These are phyloP conservation scores for Saguinus imperator DNA, from an alignment of 2,113 vertebrate genomes.

Conservation along the genomic window DNA sequence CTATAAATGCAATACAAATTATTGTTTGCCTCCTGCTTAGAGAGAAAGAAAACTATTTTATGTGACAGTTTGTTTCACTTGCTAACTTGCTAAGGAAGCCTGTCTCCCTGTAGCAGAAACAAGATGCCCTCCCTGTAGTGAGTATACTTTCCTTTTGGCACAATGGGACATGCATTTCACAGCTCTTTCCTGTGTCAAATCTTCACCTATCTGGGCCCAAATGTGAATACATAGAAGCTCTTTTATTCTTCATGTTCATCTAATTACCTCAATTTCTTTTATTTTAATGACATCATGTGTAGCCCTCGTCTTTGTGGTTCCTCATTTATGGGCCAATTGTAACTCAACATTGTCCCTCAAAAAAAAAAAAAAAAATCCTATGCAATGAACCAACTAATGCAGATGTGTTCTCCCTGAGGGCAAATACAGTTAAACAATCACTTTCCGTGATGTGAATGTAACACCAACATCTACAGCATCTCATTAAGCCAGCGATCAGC, in stretches of 20 bases:
- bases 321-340: neutral
- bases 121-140: neutral
- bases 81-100: neutral
- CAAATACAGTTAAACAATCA: neutral
- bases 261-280: neutral
- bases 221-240: neutral
- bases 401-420: neutral
- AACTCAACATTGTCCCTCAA: neutral
- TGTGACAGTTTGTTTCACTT: neutral
- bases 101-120: neutral
- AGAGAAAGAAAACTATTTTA: neutral
- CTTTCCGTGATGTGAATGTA: neutral
- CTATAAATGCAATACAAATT: neutral
- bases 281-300: neutral
- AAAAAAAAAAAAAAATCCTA: neutral
- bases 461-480: neutral
- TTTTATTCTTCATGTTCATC: neutral
- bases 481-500: neutral
- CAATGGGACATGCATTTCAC: accelerated
- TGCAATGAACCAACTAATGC: neutral
- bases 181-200: neutral
- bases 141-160: neutral
- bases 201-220: neutral
- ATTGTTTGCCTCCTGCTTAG: neutral
- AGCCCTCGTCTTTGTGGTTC: neutral